Percentiles rank a stretch among this genome's conserved stretches.
Conservation (phyloP, 1,140 invertebrate species). For the Cotesia chilonis region DNA sequence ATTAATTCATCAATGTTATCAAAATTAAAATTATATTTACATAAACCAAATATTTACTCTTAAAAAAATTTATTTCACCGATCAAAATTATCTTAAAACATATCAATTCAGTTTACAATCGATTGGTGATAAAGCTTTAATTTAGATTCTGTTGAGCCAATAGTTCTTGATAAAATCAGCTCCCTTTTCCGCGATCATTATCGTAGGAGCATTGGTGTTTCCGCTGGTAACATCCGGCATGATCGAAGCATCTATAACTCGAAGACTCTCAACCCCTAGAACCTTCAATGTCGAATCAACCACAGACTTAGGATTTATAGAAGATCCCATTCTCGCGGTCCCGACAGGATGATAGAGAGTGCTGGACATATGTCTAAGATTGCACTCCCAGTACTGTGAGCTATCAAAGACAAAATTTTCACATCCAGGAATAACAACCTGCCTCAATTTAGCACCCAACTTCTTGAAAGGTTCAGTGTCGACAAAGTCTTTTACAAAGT, state of each 20-base stretch:
- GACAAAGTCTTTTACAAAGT: slow-evolving; percentile 69
- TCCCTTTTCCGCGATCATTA: slow-evolving; percentile 79
- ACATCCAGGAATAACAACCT: slow-evolving; percentile 73
- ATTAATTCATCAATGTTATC: too few species aligned
- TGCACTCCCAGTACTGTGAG: slow-evolving; percentile 79
- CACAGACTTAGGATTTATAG: slow-evolving; percentile 72
- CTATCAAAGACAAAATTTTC: slow-evolving; percentile 70
- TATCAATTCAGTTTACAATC: too few species aligned
- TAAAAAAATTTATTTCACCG: too few species aligned
- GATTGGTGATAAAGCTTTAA: background rate
- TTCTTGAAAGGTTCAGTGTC: slow-evolving; percentile 69
- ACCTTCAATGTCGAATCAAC: slow-evolving; percentile 74
- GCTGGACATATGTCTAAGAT: slow-evolving; percentile 72
- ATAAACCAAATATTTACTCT: too few species aligned
- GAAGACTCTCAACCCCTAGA: slow-evolving; percentile 73
- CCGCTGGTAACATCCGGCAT: slow-evolving; percentile 67
- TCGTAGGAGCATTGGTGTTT: slow-evolving; percentile 73
- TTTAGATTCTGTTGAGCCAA: slow-evolving; percentile 44
- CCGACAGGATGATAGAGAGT: slow-evolving; percentile 83
- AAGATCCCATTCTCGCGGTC: slow-evolving; percentile 86
- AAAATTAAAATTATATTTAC: too few species aligned
- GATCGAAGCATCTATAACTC: slow-evolving; percentile 80
- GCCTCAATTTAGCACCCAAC: slow-evolving; percentile 70
- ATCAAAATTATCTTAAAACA: too few species aligned
- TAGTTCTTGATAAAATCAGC: slow-evolving; percentile 73